phyloP scores from a whole-genome alignment of 2,113 vertebrate genomes.

The Seriola dumerili region DNA sequence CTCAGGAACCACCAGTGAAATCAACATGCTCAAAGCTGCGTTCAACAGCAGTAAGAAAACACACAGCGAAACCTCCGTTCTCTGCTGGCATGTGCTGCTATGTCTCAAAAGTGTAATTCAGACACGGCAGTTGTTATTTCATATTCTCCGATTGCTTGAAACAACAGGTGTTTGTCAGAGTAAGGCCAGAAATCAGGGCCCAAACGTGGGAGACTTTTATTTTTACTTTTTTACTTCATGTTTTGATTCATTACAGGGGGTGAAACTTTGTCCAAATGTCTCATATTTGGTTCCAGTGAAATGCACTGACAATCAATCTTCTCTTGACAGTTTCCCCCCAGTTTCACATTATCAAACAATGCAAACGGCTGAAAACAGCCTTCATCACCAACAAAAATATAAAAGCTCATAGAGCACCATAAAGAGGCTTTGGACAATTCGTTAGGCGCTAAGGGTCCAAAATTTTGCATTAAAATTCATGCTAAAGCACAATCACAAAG shows the following conservation, averaged over 20 bases:
- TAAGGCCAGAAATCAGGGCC: not conserved
- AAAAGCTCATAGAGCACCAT: no score
- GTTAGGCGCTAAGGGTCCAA: not conserved
- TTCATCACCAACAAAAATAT: no score
- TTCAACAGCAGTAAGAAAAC: constrained; percentile 82
- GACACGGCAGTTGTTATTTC: not conserved
- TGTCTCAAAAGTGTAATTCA: not conserved
- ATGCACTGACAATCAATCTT: not conserved
- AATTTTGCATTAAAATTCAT: not conserved
- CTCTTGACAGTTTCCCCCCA: not conserved
- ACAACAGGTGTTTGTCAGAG: not conserved
- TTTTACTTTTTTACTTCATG: not conserved
- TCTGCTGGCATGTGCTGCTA: not conserved
- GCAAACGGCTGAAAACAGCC: not conserved
- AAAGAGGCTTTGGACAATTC: no score
- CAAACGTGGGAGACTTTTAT: no score
- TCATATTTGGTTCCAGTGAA: not conserved
- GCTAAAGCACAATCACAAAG: no score
- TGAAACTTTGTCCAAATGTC: not conserved
- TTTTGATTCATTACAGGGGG: not conserved
- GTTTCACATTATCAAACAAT: not conserved
- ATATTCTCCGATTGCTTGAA: no score
- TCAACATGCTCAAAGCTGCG: constrained; percentile 73
- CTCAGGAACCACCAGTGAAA: constrained; percentile 77
- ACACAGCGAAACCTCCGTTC: not conserved